These are phyloP conservation scores for Hozukius guyotensis DNA, from an alignment of 2,797 vertebrate species.

Conservation along the genomic window DNA sequence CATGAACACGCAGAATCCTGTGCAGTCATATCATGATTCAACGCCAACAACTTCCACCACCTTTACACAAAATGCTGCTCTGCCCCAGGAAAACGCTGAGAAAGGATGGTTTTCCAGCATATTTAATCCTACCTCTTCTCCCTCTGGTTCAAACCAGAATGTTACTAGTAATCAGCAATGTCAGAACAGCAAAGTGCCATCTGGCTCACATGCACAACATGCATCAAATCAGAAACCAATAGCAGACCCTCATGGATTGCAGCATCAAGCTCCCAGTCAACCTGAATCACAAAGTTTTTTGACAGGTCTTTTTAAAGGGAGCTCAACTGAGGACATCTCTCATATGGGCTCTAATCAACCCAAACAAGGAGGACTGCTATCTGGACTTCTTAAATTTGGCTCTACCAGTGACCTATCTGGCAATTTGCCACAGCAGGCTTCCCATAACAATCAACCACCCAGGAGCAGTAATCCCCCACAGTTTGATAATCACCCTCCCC, in stretches of 20 bases:
- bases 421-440: constrained; percentile 49
- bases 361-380: constrained; percentile 80
- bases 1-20: constrained; percentile 42
- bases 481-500: constrained; percentile 25
- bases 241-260: constrained; percentile 16
- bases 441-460: constrained; percentile 52
- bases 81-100: constrained; percentile 63
- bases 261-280: constrained; percentile 59
- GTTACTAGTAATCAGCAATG: constrained; percentile 33
- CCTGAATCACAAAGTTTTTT: constrained; percentile 69
- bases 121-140: constrained; percentile 62
- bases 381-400: constrained; percentile 82
- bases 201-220: constrained; percentile 35
- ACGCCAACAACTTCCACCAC: constrained; percentile 21
- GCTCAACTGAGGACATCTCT: constrained; percentile 56
- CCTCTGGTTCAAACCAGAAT: constrained; percentile 58
- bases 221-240: constrained; percentile 47
- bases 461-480: constrained; percentile 49
- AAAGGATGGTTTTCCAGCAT: constrained; percentile 82
- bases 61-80: constrained; percentile 7
- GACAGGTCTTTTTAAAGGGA: constrained; percentile 77
- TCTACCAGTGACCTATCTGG: constrained; percentile 69
- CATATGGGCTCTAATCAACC: constrained; percentile 53
- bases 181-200: constrained; percentile 43
- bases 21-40: constrained; percentile 33